Percentiles rank a stretch among this genome's conserved stretches.
These are phyloP conservation scores for Trimorus sp. DNA, from an alignment of 2,888 invertebrate species.

Conservation along the genomic window DNA sequence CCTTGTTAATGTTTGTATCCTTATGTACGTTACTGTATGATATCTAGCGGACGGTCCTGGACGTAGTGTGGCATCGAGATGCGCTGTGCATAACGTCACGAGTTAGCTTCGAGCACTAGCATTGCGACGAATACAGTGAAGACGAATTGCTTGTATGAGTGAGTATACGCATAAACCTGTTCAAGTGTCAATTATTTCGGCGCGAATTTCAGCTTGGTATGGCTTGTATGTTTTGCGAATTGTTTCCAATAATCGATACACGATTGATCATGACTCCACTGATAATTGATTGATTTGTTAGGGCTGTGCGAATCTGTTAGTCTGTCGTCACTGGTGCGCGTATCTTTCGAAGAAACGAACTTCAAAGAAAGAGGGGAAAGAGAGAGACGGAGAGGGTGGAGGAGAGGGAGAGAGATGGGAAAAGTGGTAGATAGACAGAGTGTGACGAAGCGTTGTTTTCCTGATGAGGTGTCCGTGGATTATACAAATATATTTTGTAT, in stretches of 20 bases:
- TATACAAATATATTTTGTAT: slow-evolving; percentile 75
- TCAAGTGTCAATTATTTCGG: slow-evolving; percentile 37
- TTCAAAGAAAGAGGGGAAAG: slow-evolving; percentile 51
- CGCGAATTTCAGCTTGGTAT: slow-evolving; percentile 53
- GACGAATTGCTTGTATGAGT: background rate
- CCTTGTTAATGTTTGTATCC: slow-evolving; percentile 69
- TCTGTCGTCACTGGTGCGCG: slow-evolving; percentile 72
- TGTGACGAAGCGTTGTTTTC: slow-evolving; percentile 36
- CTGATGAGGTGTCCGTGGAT: slow-evolving; percentile 52
- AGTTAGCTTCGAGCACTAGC: slow-evolving; percentile 55
- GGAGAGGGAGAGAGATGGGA: too few species aligned
- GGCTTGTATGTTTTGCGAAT: slow-evolving; percentile 56
- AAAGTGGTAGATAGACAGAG: background rate
- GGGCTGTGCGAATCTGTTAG: slow-evolving; percentile 81
- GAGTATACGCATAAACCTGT: slow-evolving; percentile 14
- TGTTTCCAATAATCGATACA: slow-evolving; percentile 68
- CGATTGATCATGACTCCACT: slow-evolving; percentile 74
- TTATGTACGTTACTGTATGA: slow-evolving; percentile 80
- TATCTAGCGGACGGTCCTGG: slow-evolving; percentile 55
- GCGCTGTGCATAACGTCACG: slow-evolving; percentile 63
- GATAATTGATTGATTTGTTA: slow-evolving; percentile 78
- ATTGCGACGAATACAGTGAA: slow-evolving; percentile 3
- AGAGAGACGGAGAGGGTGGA: too few species aligned
- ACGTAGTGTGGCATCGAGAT: slow-evolving; percentile 53
- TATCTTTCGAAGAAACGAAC: slow-evolving; percentile 61